Percentiles rank a stretch among this genome's conserved stretches.
phyloP scores from a whole-genome alignment of 2,888 invertebrate genomes.

The Subacronicta megacephala region DNA sequence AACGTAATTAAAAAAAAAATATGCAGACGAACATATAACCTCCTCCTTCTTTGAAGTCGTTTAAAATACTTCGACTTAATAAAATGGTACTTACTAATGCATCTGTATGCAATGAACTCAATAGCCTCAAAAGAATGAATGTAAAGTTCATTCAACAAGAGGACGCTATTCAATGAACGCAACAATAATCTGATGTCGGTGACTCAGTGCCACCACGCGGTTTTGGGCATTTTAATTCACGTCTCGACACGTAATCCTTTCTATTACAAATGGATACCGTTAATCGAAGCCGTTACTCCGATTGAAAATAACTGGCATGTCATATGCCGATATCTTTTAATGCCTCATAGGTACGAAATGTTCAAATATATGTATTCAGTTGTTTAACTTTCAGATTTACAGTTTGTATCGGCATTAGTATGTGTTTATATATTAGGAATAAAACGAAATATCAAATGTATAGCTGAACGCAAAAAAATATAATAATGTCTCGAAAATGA shows the following conservation, averaged over 20 bases:
- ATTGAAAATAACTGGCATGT: constrained; percentile 38
- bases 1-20: too few species aligned
- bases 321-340: constrained; percentile 35
- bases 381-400: constrained; percentile 29
- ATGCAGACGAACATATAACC: too few species aligned
- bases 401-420: constrained; percentile 21
- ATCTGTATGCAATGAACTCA: constrained; percentile 5
- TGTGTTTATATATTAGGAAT: constrained; percentile 4
- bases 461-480: neutral
- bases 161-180: constrained; percentile 12
- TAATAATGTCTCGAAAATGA: neutral
- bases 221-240: constrained; percentile 45
- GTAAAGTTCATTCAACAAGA: constrained; percentile 8
- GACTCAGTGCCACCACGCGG: constrained; percentile 50
- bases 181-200: constrained; percentile 35
- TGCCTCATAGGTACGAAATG: constrained; percentile 18
- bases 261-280: constrained; percentile 51
- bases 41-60: neutral
- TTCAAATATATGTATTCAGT: constrained; percentile 33
- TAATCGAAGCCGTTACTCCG: constrained; percentile 52
- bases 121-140: constrained; percentile 7
- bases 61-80: neutral
- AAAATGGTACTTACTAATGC: neutral
- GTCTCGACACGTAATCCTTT: constrained; percentile 42
- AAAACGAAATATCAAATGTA: neutral